A percentile compares a stretch with the other conserved stretches of the same genome.
Evolutionary conservation across 2,888 invertebrate species (phyloP).

Genomic region (Xestia ashworthii): DNA sequence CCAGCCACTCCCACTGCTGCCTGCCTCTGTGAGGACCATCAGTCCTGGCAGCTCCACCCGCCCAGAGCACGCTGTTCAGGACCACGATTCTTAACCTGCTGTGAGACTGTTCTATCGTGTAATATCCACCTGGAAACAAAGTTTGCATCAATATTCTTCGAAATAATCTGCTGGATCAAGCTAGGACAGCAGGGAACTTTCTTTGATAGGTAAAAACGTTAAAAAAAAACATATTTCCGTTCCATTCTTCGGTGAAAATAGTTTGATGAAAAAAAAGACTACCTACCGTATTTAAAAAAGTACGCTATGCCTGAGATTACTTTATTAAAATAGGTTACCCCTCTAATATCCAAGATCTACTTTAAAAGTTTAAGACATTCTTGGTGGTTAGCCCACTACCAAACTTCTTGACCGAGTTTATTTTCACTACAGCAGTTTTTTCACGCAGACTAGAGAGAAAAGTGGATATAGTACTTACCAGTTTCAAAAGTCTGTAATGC

Average conservation of each 20-base stretch:
- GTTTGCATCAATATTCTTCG: background rate
- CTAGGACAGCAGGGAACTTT: background rate
- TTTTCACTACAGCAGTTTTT: background rate
- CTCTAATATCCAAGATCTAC: background rate
- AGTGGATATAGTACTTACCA: slow-evolving; percentile 88
- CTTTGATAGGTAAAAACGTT: background rate
- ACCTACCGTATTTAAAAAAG: background rate
- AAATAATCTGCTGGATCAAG: background rate
- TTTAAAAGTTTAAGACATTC: background rate
- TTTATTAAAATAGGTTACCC: background rate
- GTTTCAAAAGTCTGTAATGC: slow-evolving; percentile 95
- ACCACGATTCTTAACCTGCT: slow-evolving; percentile 95
- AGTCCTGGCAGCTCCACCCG: slow-evolving; percentile 84
- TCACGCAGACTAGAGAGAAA: background rate
- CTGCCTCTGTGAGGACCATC: slow-evolving; percentile 86
- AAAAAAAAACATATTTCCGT: background rate
- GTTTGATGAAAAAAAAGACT: background rate
- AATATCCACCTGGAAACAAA: slow-evolving; percentile 94
- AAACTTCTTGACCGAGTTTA: background rate
- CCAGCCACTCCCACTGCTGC: slow-evolving; percentile 96
- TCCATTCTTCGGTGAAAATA: background rate
- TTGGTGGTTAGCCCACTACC: background rate
- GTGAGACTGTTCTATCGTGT: slow-evolving; percentile 96
- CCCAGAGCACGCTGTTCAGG: slow-evolving; percentile 97
- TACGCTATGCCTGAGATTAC: background rate